phyloP scores from a whole-genome alignment of 2,797 vertebrate species.

The Anguilla anguilla region DNA sequence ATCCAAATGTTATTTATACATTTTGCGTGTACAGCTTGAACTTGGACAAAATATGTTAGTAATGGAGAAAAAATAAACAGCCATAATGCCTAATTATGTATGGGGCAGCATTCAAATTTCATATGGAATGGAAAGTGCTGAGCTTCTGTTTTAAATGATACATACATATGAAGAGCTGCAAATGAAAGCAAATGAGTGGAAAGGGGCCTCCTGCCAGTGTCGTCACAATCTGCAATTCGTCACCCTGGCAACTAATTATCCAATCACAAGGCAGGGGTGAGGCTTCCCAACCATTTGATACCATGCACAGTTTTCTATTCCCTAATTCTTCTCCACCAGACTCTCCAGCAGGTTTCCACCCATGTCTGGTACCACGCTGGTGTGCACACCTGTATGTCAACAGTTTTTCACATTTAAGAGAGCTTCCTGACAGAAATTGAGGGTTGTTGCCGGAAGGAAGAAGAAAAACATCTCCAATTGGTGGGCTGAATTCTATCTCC shows the following conservation, averaged over 20 bases:
- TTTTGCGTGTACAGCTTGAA: neutral
- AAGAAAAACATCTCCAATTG: neutral
- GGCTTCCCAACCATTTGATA: neutral
- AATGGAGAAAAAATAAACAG: conserved; percentile 51
- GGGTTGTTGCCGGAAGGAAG: neutral
- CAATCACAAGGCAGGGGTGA: neutral
- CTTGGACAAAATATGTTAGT: conserved; percentile 35
- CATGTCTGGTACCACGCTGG: neutral
- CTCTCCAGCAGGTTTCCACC: neutral
- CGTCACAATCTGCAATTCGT: neutral
- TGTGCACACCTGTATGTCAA: conserved; percentile 12
- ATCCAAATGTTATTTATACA: neutral
- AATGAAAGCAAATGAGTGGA: conserved; percentile 16
- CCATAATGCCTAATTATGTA: conserved; percentile 69
- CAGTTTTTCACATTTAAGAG: neutral
- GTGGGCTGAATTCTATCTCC: neutral
- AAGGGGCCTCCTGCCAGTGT: neutral
- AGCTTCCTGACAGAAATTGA: neutral
- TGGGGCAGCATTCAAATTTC: conserved; percentile 75
- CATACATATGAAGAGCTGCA: conserved; percentile 60
- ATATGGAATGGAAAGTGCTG: conserved; percentile 66
- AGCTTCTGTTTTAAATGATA: conserved; percentile 64
- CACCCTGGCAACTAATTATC: neutral
- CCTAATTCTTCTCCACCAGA: neutral
- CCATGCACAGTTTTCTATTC: neutral